These are phyloP conservation scores for Campaea margaritaria DNA, from an alignment of 2,888 invertebrate genomes.

Conservation along the genomic window DNA sequence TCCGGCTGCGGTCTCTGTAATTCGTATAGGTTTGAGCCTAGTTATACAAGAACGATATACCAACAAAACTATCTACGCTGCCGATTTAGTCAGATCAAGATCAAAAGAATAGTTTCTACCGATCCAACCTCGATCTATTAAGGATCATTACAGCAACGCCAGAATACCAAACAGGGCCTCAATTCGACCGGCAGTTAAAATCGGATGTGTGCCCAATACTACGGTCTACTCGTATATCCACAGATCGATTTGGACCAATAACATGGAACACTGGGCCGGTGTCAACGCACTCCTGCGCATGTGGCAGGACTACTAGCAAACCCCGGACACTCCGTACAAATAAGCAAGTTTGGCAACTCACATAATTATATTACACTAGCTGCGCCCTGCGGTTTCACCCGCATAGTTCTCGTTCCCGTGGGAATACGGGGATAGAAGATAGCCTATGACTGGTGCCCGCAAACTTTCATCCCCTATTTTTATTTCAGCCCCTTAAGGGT, in stretches of 20 bases:
- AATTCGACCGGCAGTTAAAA: conserved; percentile 44
- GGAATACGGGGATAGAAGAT: no score
- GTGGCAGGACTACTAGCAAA: conserved; percentile 34
- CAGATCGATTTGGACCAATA: conserved; percentile 73
- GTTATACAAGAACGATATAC: no score
- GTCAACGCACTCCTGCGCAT: conserved; percentile 66
- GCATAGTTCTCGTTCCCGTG: no score
- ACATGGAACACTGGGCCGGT: conserved; percentile 67
- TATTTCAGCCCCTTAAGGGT: no score
- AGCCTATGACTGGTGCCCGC: no score
- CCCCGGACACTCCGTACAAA: no score
- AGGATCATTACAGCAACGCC: conserved; percentile 15
- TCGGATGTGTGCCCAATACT: conserved; percentile 51
- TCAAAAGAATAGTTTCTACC: neutral
- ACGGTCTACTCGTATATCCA: conserved; percentile 62
- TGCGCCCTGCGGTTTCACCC: no score
- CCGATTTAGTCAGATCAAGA: neutral
- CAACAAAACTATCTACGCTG: neutral
- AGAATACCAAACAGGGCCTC: conserved; percentile 35
- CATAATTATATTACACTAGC: no score
- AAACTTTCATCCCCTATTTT: no score
- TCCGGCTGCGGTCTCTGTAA: no score
- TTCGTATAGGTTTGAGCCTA: no score
- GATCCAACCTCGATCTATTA: conserved; percentile 12
- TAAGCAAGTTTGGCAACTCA: no score